phyloP scores from a whole-genome alignment of 2,797 vertebrate species.

The Ispidina picta region DNA sequence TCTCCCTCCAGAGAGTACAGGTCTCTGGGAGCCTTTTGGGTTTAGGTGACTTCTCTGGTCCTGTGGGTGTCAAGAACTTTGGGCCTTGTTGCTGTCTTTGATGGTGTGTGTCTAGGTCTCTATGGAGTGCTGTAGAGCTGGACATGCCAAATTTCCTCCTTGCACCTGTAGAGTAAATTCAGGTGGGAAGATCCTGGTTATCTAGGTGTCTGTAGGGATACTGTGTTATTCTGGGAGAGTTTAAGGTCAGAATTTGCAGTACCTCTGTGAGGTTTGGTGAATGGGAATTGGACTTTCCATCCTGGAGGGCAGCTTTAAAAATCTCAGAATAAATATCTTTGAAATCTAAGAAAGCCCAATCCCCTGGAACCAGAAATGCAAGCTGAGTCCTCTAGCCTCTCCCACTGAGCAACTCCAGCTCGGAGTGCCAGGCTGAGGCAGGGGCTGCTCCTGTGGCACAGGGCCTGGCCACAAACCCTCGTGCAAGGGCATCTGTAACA shows the following conservation, averaged over 20 bases:
- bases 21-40: not conserved
- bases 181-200: not conserved
- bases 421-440: not conserved
- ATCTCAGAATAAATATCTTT: not conserved
- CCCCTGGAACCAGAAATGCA: not conserved
- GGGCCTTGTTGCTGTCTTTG: not conserved
- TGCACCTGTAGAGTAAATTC: not conserved
- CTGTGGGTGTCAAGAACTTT: not conserved
- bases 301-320: not conserved
- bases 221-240: not conserved
- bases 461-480: not conserved
- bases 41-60: not conserved
- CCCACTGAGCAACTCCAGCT: not conserved
- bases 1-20: not conserved
- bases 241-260: not conserved
- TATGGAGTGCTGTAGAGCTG: not conserved
- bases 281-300: not conserved
- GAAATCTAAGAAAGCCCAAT: not conserved
- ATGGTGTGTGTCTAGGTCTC: rapidly evolving
- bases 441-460: not conserved
- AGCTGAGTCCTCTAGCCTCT: not conserved
- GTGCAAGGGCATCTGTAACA: not conserved
- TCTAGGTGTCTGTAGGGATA: not conserved
- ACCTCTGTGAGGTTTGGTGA: not conserved
- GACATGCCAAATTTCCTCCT: not conserved